Conservation (phyloP, 2,888 invertebrate species). For the Epicampocera succincta region DNA sequence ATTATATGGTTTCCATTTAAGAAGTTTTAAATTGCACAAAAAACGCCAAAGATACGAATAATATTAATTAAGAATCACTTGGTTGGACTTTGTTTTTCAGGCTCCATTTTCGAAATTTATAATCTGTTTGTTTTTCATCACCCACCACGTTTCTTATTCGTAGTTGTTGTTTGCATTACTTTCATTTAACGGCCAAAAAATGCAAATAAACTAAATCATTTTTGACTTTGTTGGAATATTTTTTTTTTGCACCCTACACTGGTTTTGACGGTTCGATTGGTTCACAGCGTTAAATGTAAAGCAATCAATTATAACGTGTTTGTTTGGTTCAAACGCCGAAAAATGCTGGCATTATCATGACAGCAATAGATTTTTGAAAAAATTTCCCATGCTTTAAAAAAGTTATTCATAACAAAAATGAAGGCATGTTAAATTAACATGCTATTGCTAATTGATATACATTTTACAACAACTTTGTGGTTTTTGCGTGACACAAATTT, state of each 20-base stretch:
- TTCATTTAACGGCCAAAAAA: conserved; percentile 76
- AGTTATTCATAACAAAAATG: neutral
- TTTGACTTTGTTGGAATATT: neutral
- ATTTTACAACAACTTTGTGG: too few species aligned
- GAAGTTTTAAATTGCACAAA: too few species aligned
- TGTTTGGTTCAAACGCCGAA: too few species aligned
- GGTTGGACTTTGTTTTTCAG: neutral
- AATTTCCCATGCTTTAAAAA: too few species aligned
- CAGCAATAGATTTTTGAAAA: too few species aligned
- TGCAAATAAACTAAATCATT: conserved; percentile 80
- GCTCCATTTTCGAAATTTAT: conserved; percentile 13
- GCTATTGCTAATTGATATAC: neutral
- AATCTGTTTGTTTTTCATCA: conserved; percentile 54
- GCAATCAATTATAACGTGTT: too few species aligned
- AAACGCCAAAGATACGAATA: neutral
- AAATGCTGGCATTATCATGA: too few species aligned
- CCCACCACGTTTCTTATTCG: conserved; percentile 47
- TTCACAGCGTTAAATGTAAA: too few species aligned
- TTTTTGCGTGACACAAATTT: too few species aligned
- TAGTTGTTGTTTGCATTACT: conserved; percentile 42
- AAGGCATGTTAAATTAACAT: neutral
- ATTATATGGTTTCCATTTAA: too few species aligned
- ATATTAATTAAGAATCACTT: neutral
- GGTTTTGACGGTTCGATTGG: too few species aligned
- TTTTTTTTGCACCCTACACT: conserved; percentile 23